Evolutionary conservation across 1,140 invertebrate genomes (phyloP).

Genomic region (Zaprionus africanus): DNA sequence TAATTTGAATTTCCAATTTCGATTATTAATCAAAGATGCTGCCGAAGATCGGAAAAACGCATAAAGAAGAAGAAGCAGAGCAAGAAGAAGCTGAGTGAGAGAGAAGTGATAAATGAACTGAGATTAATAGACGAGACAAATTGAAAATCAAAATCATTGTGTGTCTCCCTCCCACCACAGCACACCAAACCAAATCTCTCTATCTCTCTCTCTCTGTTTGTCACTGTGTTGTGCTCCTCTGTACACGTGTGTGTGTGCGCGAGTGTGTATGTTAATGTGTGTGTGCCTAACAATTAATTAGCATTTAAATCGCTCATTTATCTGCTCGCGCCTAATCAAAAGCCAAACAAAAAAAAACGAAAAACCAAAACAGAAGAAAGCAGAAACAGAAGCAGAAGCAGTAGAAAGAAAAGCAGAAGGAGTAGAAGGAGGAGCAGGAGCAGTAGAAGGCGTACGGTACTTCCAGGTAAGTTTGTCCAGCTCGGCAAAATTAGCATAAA

Average conservation of each 20-base stretch:
- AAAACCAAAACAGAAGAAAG: neutral
- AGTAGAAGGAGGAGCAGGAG: too few relatives aligned
- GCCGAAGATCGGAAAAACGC: constrained; percentile 57
- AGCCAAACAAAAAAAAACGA: constrained; percentile 23
- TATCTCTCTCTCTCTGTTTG: neutral
- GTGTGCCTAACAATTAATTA: constrained; percentile 64
- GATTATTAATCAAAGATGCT: constrained; percentile 53
- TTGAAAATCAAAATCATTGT: constrained; percentile 44
- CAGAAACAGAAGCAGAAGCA: neutral
- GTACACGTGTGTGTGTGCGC: constrained; percentile 7
- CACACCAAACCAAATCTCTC: neutral
- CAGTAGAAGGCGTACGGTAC: neutral
- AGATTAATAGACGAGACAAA: constrained; percentile 47
- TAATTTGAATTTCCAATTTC: constrained; percentile 43
- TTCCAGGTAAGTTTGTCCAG: neutral
- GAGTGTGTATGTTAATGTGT: constrained; percentile 6
- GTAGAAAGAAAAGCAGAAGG: neutral
- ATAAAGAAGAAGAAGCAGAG: constrained; percentile 19
- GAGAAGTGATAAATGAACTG: constrained; percentile 47
- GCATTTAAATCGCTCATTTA: constrained; percentile 66
- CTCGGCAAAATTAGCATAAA: neutral
- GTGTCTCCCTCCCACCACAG: neutral
- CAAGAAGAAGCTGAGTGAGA: constrained; percentile 7
- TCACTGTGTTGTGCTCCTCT: constrained; percentile 5
- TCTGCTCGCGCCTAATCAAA: constrained; percentile 51